Evolutionary conservation across 1,140 invertebrate species (phyloP), one percentile per base, ranked within the genome.

Genomic region (Formica selysi): DNA sequence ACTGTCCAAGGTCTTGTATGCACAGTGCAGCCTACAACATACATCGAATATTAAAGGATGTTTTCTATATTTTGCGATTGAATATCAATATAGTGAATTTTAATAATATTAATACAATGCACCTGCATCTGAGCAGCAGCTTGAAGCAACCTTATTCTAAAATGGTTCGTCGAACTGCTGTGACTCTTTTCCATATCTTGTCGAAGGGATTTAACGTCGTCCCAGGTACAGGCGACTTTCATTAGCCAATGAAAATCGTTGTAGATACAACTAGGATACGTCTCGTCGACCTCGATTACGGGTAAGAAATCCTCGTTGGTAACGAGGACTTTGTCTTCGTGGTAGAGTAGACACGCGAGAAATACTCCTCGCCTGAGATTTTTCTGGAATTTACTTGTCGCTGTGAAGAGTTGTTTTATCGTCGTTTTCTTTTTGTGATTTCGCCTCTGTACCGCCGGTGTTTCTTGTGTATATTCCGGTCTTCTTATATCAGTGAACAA

Each of bases 161-260:
- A 99, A 93, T 99, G 98, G 89, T 97, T 96, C 48, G 97, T 97
- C 0, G 98, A 98, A 3, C 98, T 98, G 67, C 97, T 98, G 3
- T 98, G 96, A 92, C 98, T 98, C 92, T 98, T 98, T 93, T 99
- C 98, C 98, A 99, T 98, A 87, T 99, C 98, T 51, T 97, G 96
- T 59, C 97, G 96, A 0, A 99, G 95, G 16, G 97, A 96, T 93
- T 99, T 99, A 1, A 98, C 98, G 94, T 99, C 98, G 86, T 99
- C 98, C 99, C 99, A 99, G 0, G 98, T 98, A 93, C 98, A 99
- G 0, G 98, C 97, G 19, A 99, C 98, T 96, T 99, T 99, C 97
- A 99, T 98, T 2, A 99, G 95, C 99, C 99, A 99, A 94, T 99
- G 98, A 94, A 99, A 98, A 95, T 99, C 99, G 84, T 97, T 97